These are phyloP conservation scores for Ametastegia equiseti DNA, from an alignment of 2,888 invertebrate species.

Conservation along the genomic window DNA sequence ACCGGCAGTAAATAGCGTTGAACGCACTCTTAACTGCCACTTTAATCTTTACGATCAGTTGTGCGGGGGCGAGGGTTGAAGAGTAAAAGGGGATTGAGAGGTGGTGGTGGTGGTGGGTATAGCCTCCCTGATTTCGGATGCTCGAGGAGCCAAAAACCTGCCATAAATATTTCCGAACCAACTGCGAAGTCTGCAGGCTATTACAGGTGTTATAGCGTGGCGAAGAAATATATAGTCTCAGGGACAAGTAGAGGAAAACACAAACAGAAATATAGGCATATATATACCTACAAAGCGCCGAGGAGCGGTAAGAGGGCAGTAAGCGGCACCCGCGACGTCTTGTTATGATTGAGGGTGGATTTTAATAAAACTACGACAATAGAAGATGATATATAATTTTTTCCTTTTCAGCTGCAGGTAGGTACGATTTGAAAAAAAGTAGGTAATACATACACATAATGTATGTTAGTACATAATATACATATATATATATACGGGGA, in stretches of 20 bases:
- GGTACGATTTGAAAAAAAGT: too few relatives aligned
- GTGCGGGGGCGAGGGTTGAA: neutral
- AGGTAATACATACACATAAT: too few relatives aligned
- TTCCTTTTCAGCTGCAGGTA: too few relatives aligned
- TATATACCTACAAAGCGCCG: constrained; percentile 4
- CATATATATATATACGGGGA: constrained; percentile 32
- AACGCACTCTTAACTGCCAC: constrained; percentile 36
- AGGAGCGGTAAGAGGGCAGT: constrained; percentile 37
- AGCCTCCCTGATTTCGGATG: constrained; percentile 41
- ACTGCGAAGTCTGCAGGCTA: constrained; percentile 49
- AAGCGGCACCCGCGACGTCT: constrained; percentile 45
- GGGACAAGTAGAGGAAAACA: constrained; percentile 42
- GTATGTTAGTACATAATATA: too few relatives aligned
- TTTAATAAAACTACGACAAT: constrained; percentile 46
- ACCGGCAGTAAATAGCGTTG: constrained; percentile 19
- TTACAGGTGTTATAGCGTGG: constrained; percentile 46
- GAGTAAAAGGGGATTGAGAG: neutral
- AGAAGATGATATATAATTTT: constrained; percentile 45
- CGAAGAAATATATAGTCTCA: constrained; percentile 25
- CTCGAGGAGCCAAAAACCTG: constrained; percentile 31
- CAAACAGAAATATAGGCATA: constrained; percentile 21
- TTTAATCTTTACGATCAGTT: constrained; percentile 42
- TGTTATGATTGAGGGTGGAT: constrained; percentile 46
- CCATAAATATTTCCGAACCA: constrained; percentile 48
- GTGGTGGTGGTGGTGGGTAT: too few relatives aligned